Percentiles rank a stretch among this genome's conserved stretches.
phyloP scores from a whole-genome alignment of 2,113 vertebrate genomes.

The Heterotis niloticus region DNA sequence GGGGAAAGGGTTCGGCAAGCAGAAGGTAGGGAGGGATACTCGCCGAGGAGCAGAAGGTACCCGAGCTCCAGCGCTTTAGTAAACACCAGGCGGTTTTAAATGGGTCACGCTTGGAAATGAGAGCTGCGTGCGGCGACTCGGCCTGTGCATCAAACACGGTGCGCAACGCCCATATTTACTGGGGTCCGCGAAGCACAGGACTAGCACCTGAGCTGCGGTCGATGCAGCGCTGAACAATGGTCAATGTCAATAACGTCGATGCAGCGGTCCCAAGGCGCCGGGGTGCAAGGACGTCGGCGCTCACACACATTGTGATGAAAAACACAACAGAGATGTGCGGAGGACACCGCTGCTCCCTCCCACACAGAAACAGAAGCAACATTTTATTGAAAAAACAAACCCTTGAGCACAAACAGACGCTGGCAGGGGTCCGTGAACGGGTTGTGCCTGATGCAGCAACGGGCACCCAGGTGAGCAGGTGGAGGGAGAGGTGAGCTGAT shows the following conservation, averaged over 20 bases:
- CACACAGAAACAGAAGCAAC: neutral
- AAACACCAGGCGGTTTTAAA: neutral
- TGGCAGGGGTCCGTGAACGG: neutral
- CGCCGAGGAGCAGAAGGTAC: neutral
- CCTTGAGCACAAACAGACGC: neutral
- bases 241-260: neutral
- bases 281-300: neutral
- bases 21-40: neutral
- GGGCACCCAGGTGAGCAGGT: too few species aligned
- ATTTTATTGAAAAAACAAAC: too few species aligned
- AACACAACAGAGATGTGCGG: neutral
- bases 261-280: too few species aligned
- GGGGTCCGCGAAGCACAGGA: too few species aligned
- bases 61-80: neutral
- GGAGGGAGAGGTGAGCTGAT: neutral
- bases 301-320: too few species aligned
- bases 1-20: too few species aligned
- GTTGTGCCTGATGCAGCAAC: neutral
- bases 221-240: too few species aligned
- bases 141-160: too few species aligned
- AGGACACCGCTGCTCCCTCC: neutral
- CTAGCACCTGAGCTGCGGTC: too few species aligned
- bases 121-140: neutral
- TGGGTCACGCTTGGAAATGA: constrained; percentile 1
- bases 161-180: too few species aligned